A percentile compares a stretch with the other conserved stretches of the same genome.
These are phyloP conservation scores for Stegodyphus mimosarum DNA, from an alignment of 1,140 invertebrate genomes.

Conservation along the genomic window DNA sequence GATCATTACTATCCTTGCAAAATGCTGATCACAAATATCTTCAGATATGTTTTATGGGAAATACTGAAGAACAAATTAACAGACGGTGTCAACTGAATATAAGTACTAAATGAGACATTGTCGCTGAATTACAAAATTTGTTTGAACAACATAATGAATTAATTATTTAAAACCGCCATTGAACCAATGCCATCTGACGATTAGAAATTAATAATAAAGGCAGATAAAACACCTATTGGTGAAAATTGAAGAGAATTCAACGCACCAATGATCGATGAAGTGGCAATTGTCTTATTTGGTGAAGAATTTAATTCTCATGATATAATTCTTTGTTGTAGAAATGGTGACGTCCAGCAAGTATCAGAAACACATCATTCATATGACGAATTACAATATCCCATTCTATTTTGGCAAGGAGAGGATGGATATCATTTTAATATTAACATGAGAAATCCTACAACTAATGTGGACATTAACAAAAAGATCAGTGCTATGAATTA, in stretches of 20 bases:
- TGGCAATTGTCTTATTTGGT: too few relatives aligned
- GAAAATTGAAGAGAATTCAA: too few relatives aligned
- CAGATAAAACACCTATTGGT: too few relatives aligned
- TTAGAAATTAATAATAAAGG: too few relatives aligned
- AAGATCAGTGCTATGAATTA: constrained; percentile 1
- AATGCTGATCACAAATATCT: not conserved
- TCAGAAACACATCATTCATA: constrained; percentile 60
- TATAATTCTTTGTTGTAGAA: too few relatives aligned
- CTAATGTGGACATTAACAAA: not conserved
- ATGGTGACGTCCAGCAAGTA: too few relatives aligned
- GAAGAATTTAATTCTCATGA: too few relatives aligned
- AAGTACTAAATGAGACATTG: constrained; percentile 1
- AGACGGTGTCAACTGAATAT: not conserved
- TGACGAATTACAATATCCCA: constrained; percentile 62
- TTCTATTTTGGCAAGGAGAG: constrained; percentile 60
- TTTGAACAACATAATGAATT: constrained; percentile 1
- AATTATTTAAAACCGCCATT: too few relatives aligned
- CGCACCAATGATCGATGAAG: too few relatives aligned
- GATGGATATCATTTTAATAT: constrained; percentile 62
- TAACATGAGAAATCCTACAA: constrained; percentile 8
- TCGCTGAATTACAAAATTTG: not conserved
- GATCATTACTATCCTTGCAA: not conserved
- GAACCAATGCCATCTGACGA: too few relatives aligned
- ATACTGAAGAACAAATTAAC: not conserved
- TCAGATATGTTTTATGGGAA: constrained; percentile 13